Evolutionary conservation across 2,888 invertebrate species (phyloP).

Genomic region (Cerastoderma edule): DNA sequence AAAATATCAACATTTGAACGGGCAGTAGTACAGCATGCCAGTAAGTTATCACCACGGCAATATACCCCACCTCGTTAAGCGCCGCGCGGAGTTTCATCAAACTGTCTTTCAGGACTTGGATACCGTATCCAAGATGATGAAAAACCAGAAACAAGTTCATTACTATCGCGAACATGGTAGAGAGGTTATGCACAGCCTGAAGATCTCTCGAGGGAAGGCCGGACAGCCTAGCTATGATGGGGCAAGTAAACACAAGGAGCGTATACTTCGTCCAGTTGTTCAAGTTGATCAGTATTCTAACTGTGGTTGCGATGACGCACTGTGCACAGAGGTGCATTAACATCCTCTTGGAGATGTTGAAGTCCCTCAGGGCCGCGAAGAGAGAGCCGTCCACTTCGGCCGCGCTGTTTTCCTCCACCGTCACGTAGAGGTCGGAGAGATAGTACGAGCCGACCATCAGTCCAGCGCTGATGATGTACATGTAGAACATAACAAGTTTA

Average conservation of each 20-base stretch:
- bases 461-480: conserved; percentile 84
- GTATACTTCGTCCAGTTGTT: conserved; percentile 80
- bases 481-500: conserved; percentile 85
- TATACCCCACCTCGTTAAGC: conserved; percentile 81
- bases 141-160: conserved; percentile 83
- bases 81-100: conserved; percentile 70
- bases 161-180: conserved; percentile 83
- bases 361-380: conserved; percentile 70
- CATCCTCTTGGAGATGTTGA: conserved; percentile 77
- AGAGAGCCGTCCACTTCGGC: conserved; percentile 51
- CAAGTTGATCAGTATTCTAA: conserved; percentile 83
- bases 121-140: conserved; percentile 82
- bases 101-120: conserved; percentile 79
- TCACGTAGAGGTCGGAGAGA: conserved; percentile 84
- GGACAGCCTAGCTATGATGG: conserved; percentile 84
- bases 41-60: conserved; percentile 80
- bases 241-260: conserved; percentile 85
- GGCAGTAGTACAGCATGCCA: conserved; percentile 85
- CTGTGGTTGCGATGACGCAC: conserved; percentile 80
- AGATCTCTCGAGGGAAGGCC: conserved; percentile 83
- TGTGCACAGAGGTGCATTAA: conserved; percentile 82
- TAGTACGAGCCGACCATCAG: conserved; percentile 84
- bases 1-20: conserved; percentile 85
- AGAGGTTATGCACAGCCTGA: conserved; percentile 84
- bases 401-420: conserved; percentile 71